These are phyloP conservation scores for Ganaspis sp. DNA, from an alignment of 1,140 invertebrate species.

Conservation along the genomic window DNA sequence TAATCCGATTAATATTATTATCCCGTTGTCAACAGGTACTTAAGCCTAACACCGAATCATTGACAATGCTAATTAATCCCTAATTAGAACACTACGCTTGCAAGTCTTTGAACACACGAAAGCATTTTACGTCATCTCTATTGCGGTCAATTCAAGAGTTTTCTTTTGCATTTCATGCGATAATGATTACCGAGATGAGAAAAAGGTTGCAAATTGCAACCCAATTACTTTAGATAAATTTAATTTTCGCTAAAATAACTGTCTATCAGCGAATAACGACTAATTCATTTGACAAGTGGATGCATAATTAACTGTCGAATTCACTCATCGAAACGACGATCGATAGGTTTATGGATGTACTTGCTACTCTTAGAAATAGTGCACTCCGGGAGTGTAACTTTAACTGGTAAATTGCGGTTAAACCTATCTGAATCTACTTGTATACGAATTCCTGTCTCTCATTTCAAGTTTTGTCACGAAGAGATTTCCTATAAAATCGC, in stretches of 20 bases:
- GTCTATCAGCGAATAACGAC: not conserved
- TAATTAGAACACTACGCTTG: slow-evolving; percentile 67
- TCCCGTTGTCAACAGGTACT: slow-evolving; percentile 59
- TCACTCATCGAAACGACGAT: slow-evolving; percentile 24
- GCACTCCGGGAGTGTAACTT: not conserved
- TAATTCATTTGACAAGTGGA: not conserved
- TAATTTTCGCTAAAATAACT: not conserved
- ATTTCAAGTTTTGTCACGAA: not conserved
- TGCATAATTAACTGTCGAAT: not conserved
- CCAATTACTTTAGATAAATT: not conserved
- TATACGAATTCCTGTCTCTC: not conserved
- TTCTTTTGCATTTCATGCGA: not conserved
- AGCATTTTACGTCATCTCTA: slow-evolving; percentile 64
- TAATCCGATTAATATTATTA: too few relatives aligned
- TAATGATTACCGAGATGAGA: not conserved
- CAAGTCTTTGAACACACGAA: slow-evolving; percentile 69
- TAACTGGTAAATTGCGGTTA: not conserved
- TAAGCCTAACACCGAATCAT: slow-evolving; percentile 65
- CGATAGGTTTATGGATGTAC: not conserved
- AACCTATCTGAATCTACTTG: not conserved
- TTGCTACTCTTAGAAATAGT: not conserved
- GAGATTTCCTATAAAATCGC: not conserved
- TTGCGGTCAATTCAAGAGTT: slow-evolving; percentile 8
- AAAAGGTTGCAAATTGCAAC: not conserved
- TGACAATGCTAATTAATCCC: slow-evolving; percentile 62